A percentile compares a stretch with the other conserved stretches of the same genome.
Evolutionary conservation across 2,888 invertebrate species (phyloP).

Genomic region (Eumerus sabulonum): DNA sequence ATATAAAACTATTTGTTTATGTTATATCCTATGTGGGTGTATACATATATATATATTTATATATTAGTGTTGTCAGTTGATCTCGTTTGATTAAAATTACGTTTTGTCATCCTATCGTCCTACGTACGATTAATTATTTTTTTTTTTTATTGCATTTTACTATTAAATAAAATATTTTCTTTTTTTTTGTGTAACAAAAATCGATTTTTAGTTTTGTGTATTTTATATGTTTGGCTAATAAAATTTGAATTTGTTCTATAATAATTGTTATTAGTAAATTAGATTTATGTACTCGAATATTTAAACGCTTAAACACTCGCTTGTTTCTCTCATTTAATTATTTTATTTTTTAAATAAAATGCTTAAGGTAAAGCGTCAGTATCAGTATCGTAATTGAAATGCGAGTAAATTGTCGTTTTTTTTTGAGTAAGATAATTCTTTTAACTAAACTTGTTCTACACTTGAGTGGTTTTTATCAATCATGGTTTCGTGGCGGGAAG

Average conservation of each 20-base stretch:
- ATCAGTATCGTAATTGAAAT: slow-evolving; percentile 54
- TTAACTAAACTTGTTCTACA: slow-evolving; percentile 45
- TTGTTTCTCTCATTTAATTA: slow-evolving; percentile 7
- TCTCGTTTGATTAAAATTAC: slow-evolving; percentile 55
- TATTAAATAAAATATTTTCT: slow-evolving; percentile 64
- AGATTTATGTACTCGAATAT: slow-evolving; percentile 23
- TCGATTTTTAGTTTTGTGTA: slow-evolving; percentile 38
- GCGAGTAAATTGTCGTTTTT: slow-evolving; percentile 41
- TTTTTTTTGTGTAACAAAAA: background rate
- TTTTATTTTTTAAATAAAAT: slow-evolving; percentile 42
- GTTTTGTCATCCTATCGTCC: slow-evolving; percentile 23
- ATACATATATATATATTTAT: slow-evolving; percentile 18
- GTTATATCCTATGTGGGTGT: slow-evolving; percentile 46
- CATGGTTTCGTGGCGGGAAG: too few species aligned
- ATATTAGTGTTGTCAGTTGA: slow-evolving; percentile 65
- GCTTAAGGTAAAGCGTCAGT: slow-evolving; percentile 48
- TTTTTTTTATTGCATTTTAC: slow-evolving; percentile 62
- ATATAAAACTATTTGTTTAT: slow-evolving; percentile 54
- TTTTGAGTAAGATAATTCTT: slow-evolving; percentile 8
- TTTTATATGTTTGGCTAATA: slow-evolving; percentile 65
- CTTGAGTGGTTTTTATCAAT: slow-evolving; percentile 1
- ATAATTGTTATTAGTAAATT: slow-evolving; percentile 64
- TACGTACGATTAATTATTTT: slow-evolving; percentile 31
- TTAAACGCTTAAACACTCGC: too few species aligned
- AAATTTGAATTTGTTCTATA: slow-evolving; percentile 67